Evolutionary conservation across 2,113 vertebrate genomes (phyloP).

Genomic region (Rhadina sibilatrix): DNA sequence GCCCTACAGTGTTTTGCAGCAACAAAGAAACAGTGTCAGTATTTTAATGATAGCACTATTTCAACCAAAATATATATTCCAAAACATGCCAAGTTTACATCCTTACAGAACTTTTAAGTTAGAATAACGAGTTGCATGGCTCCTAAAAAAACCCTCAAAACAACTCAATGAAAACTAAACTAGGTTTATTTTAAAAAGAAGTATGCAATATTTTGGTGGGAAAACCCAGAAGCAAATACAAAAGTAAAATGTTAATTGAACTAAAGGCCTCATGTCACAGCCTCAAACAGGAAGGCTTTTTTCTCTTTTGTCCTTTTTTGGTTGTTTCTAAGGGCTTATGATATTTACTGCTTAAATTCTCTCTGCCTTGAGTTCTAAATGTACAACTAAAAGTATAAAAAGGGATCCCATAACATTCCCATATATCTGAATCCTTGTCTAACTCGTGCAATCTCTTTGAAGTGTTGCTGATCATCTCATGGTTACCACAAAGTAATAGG

Average conservation of each 20-base stretch:
- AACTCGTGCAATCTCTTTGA: background rate
- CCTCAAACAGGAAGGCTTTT: fast-evolving
- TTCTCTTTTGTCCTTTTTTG: fast-evolving
- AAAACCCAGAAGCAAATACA: background rate
- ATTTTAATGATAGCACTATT: background rate
- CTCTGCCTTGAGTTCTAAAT: background rate
- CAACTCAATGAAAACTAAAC: background rate
- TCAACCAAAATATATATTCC: background rate
- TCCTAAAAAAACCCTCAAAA: background rate
- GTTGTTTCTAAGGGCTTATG: background rate
- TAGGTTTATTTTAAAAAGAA: background rate
- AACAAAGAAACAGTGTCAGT: background rate
- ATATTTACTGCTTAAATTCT: background rate
- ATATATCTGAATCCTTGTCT: background rate
- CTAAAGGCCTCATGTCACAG: background rate
- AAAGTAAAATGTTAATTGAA: background rate
- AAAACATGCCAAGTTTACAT: background rate
- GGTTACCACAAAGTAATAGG: fast-evolving
- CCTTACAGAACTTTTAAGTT: background rate
- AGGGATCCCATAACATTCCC: background rate
- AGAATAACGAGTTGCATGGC: background rate
- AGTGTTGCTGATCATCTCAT: background rate
- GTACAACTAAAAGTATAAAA: background rate
- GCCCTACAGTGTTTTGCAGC: background rate
- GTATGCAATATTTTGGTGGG: background rate